These are phyloP conservation scores for Ptiloglossa arizonensis DNA, from an alignment of 1,140 invertebrate genomes.

Conservation along the genomic window DNA sequence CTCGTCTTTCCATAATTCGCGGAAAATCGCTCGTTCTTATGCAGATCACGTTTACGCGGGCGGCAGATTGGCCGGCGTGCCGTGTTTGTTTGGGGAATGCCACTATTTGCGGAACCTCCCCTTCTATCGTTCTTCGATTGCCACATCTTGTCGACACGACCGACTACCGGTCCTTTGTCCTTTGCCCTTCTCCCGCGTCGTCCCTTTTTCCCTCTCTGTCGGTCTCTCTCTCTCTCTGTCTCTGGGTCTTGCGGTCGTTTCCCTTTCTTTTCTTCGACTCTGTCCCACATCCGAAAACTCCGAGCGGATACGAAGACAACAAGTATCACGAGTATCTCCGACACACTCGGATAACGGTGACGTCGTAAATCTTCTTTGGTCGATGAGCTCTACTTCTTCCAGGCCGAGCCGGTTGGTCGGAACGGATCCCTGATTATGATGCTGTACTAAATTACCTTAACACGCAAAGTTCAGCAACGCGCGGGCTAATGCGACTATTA, in stretches of 20 bases:
- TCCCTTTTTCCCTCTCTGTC: background rate
- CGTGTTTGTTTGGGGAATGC: conserved; percentile 61
- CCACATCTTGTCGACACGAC: conserved; percentile 8
- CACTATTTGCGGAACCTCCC: conserved; percentile 68
- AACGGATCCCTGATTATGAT: background rate
- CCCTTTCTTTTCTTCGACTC: background rate
- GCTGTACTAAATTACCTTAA: background rate
- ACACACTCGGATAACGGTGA: background rate
- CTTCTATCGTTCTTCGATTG: conserved; percentile 62
- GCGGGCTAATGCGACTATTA: conserved; percentile 4
- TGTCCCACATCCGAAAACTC: background rate
- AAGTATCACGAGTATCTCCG: background rate
- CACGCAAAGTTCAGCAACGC: background rate
- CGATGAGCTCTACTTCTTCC: background rate
- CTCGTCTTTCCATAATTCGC: conserved; percentile 59
- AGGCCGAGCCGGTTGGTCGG: background rate
- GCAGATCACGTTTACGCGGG: conserved; percentile 61
- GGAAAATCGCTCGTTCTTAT: conserved; percentile 69
- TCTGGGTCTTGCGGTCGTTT: background rate
- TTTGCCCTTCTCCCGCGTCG: background rate
- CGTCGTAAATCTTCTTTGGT: too few relatives aligned
- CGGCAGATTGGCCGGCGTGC: conserved; percentile 62
- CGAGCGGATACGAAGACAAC: background rate
- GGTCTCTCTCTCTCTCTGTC: too few relatives aligned
- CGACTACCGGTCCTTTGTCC: conserved; percentile 14